phyloP scores from a whole-genome alignment of 2,797 vertebrate species.

The Premnoplex brunnescens region DNA sequence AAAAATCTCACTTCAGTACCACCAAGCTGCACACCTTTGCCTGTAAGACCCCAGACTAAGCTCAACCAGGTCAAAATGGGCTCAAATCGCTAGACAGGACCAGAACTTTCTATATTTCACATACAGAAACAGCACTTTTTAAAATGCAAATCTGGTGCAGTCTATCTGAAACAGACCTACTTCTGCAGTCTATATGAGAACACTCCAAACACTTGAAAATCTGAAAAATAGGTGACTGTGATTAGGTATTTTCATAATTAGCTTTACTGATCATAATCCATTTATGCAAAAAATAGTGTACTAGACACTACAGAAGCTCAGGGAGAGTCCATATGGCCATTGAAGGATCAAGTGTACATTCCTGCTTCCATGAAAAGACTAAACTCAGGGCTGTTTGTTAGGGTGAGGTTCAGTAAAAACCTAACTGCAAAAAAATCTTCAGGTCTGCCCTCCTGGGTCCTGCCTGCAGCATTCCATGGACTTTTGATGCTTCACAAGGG shows the following conservation, averaged over 20 bases:
- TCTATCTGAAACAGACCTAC: background rate
- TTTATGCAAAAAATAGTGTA: background rate
- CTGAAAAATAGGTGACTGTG: background rate
- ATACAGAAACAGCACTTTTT: background rate
- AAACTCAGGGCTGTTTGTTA: background rate
- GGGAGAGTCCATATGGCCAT: background rate
- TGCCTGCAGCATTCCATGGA: fast-evolving
- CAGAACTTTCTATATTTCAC: background rate
- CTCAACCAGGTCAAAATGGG: background rate
- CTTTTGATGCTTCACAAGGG: background rate
- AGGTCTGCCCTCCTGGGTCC: background rate
- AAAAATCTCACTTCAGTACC: background rate
- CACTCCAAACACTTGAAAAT: background rate
- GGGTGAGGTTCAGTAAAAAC: background rate
- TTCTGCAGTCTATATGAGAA: background rate
- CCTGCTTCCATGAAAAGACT: background rate
- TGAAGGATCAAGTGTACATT: background rate
- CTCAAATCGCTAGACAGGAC: background rate
- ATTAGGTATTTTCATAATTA: background rate
- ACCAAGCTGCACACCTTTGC: background rate
- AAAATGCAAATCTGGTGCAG: background rate
- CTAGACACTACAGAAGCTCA: background rate
- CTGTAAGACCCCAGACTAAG: background rate
- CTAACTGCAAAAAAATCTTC: background rate
- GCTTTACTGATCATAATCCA: background rate